Evolutionary conservation across 2,797 vertebrate species (phyloP).

Genomic region (Phataginus tricuspis): DNA sequence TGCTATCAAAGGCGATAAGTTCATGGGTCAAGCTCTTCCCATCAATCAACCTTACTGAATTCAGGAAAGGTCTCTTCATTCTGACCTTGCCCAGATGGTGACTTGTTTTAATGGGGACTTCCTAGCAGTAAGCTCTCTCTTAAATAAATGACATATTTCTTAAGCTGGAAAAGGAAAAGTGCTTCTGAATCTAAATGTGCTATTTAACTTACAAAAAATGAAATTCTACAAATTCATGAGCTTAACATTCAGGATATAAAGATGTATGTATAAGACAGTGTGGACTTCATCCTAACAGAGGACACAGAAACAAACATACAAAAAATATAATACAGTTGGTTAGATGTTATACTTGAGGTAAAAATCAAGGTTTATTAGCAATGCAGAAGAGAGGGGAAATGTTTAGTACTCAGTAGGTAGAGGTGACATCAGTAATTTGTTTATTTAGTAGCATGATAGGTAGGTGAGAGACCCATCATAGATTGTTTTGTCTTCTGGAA

Average conservation of each 20-base stretch:
- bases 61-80: constrained; percentile 32
- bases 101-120: constrained; percentile 33
- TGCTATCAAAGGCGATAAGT: neutral
- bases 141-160: constrained; percentile 16
- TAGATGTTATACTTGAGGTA: neutral
- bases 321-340: neutral
- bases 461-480: neutral
- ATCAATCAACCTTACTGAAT: constrained; percentile 52
- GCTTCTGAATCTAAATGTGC: neutral
- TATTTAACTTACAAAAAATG: neutral
- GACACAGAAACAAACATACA: neutral
- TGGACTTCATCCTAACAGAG: neutral
- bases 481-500: neutral
- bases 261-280: neutral
- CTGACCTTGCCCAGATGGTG: constrained; percentile 55
- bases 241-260: neutral
- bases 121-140: neutral
- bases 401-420: neutral
- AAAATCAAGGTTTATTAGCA: neutral
- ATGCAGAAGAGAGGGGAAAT: neutral
- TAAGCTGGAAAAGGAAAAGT: neutral
- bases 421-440: neutral
- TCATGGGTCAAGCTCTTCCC: constrained; percentile 2
- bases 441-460: neutral
- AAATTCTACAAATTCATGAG: neutral